These are phyloP conservation scores for Drosophila pruinosa DNA, from an alignment of 1,140 invertebrate genomes.

Conservation along the genomic window DNA sequence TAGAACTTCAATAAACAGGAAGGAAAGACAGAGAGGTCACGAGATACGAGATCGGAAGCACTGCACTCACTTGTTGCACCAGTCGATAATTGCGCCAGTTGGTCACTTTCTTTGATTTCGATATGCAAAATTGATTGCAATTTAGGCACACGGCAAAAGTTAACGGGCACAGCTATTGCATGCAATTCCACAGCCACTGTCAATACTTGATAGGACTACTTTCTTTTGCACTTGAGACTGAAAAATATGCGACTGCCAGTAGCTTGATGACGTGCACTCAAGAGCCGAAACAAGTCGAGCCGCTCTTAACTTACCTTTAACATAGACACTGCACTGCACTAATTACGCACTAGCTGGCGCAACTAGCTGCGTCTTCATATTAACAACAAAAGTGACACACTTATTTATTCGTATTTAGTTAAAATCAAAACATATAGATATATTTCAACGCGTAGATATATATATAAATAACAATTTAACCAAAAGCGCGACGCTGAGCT, in stretches of 20 bases:
- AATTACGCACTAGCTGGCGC: constrained; percentile 5
- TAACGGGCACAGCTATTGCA: not conserved
- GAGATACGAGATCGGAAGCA: not conserved
- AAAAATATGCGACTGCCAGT: not conserved
- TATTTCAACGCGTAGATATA: not conserved
- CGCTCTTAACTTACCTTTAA: constrained; percentile 40
- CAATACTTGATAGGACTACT: constrained; percentile 2
- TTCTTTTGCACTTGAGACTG: constrained; percentile 29
- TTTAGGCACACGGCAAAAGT: constrained; percentile 3
- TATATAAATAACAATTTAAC: not conserved
- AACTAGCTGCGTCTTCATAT: not conserved
- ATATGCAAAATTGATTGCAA: constrained; percentile 20
- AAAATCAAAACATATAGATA: not conserved
- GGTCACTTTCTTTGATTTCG: constrained; percentile 9
- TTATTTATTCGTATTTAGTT: not conserved
- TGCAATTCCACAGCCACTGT: not conserved
- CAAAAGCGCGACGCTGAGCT: constrained; percentile 1
- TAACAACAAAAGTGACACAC: not conserved
- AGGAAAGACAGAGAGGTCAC: not conserved
- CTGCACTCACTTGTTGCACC: constrained; percentile 29
- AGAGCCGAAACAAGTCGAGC: constrained; percentile 12
- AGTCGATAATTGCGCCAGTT: constrained; percentile 4
- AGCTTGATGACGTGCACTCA: constrained; percentile 41
- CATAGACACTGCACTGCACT: constrained; percentile 2
- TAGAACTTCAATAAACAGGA: not conserved